These are phyloP conservation scores for Gryon sp. DNA, from an alignment of 1,140 invertebrate genomes.

Conservation along the genomic window DNA sequence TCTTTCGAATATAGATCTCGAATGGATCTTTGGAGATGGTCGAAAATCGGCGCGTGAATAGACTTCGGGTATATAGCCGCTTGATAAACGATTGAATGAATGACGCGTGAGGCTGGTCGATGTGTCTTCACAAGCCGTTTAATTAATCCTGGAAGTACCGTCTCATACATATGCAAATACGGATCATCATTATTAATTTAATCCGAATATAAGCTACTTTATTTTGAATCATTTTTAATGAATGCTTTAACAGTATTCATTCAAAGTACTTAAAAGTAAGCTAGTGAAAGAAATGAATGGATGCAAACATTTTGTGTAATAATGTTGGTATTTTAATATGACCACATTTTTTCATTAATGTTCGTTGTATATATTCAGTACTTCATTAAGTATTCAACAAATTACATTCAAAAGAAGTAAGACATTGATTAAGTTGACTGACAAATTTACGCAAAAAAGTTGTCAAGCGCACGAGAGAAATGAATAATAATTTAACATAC, in stretches of 20 bases:
- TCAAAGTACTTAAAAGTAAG: neutral
- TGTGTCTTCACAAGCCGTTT: constrained; percentile 57
- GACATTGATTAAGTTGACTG: too few relatives aligned
- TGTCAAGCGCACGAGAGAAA: too few relatives aligned
- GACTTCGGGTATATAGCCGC: constrained; percentile 38
- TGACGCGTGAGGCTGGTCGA: constrained; percentile 40
- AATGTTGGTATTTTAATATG: too few relatives aligned
- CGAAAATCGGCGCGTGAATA: constrained; percentile 60
- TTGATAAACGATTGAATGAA: constrained; percentile 61
- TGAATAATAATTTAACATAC: too few relatives aligned
- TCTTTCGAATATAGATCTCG: constrained; percentile 60
- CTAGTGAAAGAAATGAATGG: neutral
- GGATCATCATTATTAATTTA: constrained; percentile 52
- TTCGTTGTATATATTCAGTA: too few relatives aligned
- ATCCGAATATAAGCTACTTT: constrained; percentile 35
- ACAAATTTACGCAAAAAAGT: too few relatives aligned
- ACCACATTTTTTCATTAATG: too few relatives aligned
- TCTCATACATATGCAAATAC: constrained; percentile 51
- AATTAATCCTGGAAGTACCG: constrained; percentile 57
- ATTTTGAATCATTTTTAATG: constrained; percentile 46
- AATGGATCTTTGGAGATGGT: constrained; percentile 57
- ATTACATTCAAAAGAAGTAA: too few relatives aligned
- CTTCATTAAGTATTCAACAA: too few relatives aligned
- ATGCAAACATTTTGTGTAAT: too few relatives aligned
- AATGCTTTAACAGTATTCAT: neutral